phyloP scores from a whole-genome alignment of 1,140 invertebrate species.

The Drosophila bocki region DNA sequence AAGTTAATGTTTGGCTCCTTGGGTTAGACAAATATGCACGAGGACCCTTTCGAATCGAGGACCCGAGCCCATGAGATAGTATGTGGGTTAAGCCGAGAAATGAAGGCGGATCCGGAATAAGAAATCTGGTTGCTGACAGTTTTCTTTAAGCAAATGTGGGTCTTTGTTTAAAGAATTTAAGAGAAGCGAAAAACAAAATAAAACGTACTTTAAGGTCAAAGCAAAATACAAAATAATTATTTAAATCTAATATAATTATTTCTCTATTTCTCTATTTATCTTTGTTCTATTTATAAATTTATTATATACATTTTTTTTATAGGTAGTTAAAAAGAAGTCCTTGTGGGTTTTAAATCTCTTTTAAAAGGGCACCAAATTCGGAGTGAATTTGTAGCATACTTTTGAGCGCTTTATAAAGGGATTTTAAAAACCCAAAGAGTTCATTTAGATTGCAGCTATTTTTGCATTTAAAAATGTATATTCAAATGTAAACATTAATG shows the following conservation, averaged over 20 bases:
- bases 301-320: too few relatives aligned
- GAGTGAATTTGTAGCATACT: neutral
- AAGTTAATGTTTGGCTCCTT: conserved; percentile 41
- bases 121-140: conserved; percentile 15
- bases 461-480: neutral
- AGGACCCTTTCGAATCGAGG: conserved; percentile 11
- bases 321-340: too few relatives aligned
- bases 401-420: neutral
- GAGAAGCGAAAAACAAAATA: neutral
- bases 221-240: neutral
- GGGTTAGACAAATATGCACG: conserved; percentile 37
- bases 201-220: neutral
- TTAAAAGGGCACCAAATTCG: neutral
- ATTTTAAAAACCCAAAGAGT: neutral
- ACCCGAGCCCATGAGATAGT: neutral
- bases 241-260: neutral
- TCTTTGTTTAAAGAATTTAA: neutral
- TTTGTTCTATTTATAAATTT: too few relatives aligned
- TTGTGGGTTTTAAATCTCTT: neutral
- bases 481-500: neutral
- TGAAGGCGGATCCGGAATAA: conserved; percentile 1
- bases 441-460: too few relatives aligned
- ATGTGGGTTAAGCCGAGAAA: conserved; percentile 43
- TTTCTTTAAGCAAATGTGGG: neutral
- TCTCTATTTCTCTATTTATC: neutral